phyloP scores from a whole-genome alignment of 2,888 invertebrate genomes.

The Pandemis corylana region DNA sequence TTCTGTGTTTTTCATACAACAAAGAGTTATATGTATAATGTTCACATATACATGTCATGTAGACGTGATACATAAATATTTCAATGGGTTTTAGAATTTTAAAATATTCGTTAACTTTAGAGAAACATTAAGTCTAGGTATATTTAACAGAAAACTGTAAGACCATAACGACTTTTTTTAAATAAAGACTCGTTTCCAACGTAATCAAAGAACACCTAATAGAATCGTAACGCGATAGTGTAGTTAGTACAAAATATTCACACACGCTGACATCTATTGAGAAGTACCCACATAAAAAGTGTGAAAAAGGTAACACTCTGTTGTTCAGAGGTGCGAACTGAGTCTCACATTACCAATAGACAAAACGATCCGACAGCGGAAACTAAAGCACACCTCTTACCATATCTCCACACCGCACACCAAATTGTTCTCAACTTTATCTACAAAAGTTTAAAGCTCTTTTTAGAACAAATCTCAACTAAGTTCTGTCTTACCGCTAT shows the following conservation, averaged over 20 bases:
- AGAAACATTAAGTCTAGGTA: neutral
- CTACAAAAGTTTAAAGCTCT: constrained; percentile 52
- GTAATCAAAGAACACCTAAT: constrained; percentile 47
- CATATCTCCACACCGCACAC: constrained; percentile 47
- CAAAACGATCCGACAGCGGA: constrained; percentile 69
- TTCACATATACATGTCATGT: too few species aligned
- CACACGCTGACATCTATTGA: constrained; percentile 60
- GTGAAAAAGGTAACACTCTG: constrained; percentile 75
- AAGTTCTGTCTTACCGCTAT: constrained; percentile 61
- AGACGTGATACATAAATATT: too few species aligned
- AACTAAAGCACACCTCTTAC: constrained; percentile 49
- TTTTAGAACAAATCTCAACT: constrained; percentile 51
- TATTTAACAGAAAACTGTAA: neutral
- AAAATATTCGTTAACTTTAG: too few species aligned
- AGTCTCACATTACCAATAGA: constrained; percentile 81
- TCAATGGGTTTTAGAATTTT: too few species aligned
- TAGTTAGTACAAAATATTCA: constrained; percentile 54
- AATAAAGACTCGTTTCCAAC: constrained; percentile 41
- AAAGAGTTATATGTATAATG: too few species aligned
- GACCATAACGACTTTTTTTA: neutral
- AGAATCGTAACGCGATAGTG: constrained; percentile 65
- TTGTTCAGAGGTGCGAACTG: constrained; percentile 80
- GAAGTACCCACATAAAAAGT: constrained; percentile 70
- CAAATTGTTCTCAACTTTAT: constrained; percentile 56
- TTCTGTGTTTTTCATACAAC: too few species aligned